phyloP scores from a whole-genome alignment of 2,113 vertebrate genomes.

The Protobothrops flavoviridis region DNA sequence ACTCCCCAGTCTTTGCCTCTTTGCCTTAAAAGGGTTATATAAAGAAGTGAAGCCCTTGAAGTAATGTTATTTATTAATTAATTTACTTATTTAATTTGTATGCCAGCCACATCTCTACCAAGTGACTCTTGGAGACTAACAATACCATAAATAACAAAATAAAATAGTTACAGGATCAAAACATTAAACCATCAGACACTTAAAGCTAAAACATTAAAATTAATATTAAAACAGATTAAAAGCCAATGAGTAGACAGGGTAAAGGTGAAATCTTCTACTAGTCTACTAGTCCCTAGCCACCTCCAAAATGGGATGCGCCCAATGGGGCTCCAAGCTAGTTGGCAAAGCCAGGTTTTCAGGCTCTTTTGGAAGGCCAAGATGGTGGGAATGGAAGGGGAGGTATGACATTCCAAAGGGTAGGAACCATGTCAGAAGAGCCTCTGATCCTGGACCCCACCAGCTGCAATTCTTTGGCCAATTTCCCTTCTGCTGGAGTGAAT shows the following conservation, averaged over 20 bases:
- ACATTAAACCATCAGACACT: background rate
- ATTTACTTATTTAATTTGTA: background rate
- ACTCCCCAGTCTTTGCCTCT: background rate
- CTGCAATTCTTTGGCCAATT: background rate
- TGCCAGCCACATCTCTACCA: background rate
- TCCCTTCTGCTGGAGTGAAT: background rate
- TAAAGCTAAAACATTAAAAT: background rate
- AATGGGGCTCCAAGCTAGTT: background rate
- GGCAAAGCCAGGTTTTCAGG: background rate
- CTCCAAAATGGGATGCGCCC: background rate
- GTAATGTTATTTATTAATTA: background rate
- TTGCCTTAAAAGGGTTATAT: background rate
- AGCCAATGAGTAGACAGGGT: background rate
- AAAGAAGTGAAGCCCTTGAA: background rate
- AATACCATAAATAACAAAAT: background rate
- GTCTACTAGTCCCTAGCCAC: background rate
- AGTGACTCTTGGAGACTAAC: background rate
- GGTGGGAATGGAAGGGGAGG: background rate
- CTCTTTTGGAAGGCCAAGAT: background rate
- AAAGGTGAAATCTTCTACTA: background rate
- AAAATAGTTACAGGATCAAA: background rate
- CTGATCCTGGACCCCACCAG: background rate
- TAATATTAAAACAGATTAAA: background rate
- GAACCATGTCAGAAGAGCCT: background rate
- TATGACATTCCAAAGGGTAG: background rate